phyloP scores from a whole-genome alignment of 2,113 vertebrate species.

The Cyphomyrus discorhynchus region DNA sequence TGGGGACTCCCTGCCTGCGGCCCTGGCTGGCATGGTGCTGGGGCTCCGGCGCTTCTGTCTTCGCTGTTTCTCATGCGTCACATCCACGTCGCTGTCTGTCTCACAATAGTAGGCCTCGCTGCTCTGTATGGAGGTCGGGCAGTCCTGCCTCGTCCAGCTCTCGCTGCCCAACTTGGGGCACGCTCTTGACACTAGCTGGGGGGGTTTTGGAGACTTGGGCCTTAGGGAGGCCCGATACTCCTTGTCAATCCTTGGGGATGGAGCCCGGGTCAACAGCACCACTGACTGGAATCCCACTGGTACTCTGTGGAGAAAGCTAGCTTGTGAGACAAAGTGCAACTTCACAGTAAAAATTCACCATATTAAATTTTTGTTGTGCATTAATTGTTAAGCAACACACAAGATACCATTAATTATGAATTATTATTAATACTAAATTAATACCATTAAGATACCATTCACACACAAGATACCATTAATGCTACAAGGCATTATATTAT shows the following conservation, averaged over 20 bases:
- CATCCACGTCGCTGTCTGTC: conserved; percentile 90
- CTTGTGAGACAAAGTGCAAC: background rate
- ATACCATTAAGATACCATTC: no score
- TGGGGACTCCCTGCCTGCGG: conserved; percentile 48
- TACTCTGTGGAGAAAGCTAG: conserved; percentile 43
- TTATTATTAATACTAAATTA: no score
- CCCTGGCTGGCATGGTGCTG: conserved; percentile 49
- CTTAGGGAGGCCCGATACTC: conserved; percentile 65
- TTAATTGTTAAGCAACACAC: background rate
- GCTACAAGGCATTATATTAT: background rate
- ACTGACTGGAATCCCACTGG: conserved; percentile 67
- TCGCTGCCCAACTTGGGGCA: conserved; percentile 12
- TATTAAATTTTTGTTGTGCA: background rate
- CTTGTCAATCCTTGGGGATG: conserved; percentile 66
- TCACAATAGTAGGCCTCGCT: conserved; percentile 96
- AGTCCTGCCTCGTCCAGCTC: conserved; percentile 41
- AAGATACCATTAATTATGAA: background rate
- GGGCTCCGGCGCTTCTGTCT: conserved; percentile 62
- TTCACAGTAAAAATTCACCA: background rate
- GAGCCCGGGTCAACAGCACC: conserved; percentile 62
- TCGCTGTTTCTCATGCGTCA: conserved; percentile 63
- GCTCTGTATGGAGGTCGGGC: conserved; percentile 80
- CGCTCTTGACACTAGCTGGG: conserved; percentile 53
- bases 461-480: background rate
- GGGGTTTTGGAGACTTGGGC: conserved; percentile 49